Base-by-base conservation (phyloP, 1,140 invertebrate species). In the Phthorimaea operculella region DNA sequence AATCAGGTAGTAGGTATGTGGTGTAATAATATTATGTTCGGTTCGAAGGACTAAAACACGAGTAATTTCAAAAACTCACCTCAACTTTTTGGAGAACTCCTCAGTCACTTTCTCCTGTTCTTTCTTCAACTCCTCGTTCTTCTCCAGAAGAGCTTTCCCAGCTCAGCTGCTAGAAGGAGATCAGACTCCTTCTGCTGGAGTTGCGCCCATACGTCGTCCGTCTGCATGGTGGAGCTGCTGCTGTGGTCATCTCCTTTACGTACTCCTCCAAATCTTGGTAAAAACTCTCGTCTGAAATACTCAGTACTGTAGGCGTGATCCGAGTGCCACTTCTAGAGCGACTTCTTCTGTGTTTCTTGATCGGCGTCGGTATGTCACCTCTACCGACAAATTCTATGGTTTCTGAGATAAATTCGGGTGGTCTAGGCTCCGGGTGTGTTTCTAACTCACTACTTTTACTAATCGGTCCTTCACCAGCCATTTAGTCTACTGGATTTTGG, bases 101-200 rank as follows among this genome's bases (percentile, higher is more conserved):
- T 98, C 96, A 3, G 92, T 88, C 10, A 95, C 84, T 51, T 90
- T 88, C 63, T 98, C 96, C 77, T 96, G 92, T 71, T 96, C 93
- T 59, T 91, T 90, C 59, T 92, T 94, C 51, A 98, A 86, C 72
- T 98, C 94, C 72, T 97, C 93, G 77, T 98, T 99, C 72, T 95
- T 95, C 68, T 98, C 96, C 52, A 99, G 86, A 48, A 99, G 85
- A 0, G 96, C 96, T 81, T 98, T 98, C 16, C 97, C 33, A 99
- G 86, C 80, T 98, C 96, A 0, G 97, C 97, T 0, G 97, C 96
- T 51, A 98, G 86, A 17, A 96, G 90, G 10, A 98, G 89, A 76
- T 98, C 96, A 59, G 93, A 92, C 70, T 98, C 96, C 76, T 98
- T 97, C 83, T 96, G 94, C 64, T 93, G 94, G 16, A 99, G 85